Evolutionary conservation across 2,888 invertebrate genomes (phyloP).

Genomic region (Diaperis boleti): DNA sequence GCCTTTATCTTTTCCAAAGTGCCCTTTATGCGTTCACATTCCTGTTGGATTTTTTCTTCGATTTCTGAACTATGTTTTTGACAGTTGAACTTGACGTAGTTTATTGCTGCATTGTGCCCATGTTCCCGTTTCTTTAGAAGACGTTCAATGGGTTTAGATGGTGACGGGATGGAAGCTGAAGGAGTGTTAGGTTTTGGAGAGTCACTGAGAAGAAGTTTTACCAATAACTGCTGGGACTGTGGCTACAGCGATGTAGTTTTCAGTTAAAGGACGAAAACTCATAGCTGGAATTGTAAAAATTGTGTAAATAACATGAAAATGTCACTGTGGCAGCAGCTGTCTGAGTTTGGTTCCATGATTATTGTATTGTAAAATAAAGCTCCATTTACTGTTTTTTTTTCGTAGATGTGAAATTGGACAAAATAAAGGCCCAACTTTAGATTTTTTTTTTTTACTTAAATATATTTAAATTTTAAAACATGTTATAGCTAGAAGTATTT

Average conservation of each 20-base stretch:
- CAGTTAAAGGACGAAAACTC: constrained; percentile 13
- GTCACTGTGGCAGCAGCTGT: too few species aligned
- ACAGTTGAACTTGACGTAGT: background rate
- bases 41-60: constrained; percentile 1
- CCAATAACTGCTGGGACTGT: constrained; percentile 7
- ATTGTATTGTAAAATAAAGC: too few species aligned
- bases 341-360: too few species aligned
- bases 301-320: too few species aligned
- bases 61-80: background rate
- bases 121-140: constrained; percentile 12
- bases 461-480: too few species aligned
- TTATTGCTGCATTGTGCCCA: background rate
- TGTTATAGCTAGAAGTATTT: too few species aligned
- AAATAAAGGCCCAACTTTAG: too few species aligned
- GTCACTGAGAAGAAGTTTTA: background rate
- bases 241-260: background rate
- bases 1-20: background rate
- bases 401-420: too few species aligned
- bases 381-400: too few species aligned
- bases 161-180: constrained; percentile 1
- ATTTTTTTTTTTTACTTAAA: too few species aligned
- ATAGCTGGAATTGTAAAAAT: background rate
- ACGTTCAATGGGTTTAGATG: constrained; percentile 1
- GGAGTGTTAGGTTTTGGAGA: background rate
- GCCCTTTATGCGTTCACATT: background rate